Base-by-base conservation (phyloP, 2,797 vertebrate genomes). In the Danio albolineatus region DNA sequence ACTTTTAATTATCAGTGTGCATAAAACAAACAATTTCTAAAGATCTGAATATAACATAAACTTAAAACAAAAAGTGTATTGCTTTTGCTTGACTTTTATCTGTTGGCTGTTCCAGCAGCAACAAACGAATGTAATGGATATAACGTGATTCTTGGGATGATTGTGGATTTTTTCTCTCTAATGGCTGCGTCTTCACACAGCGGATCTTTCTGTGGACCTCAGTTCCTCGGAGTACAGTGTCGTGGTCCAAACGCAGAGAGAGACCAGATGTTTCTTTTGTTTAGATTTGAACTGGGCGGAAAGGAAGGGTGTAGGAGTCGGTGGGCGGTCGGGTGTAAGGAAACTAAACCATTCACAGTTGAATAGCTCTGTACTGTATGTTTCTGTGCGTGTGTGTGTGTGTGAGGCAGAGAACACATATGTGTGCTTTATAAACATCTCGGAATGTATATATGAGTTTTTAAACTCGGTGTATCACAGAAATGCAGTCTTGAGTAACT, bases 241-340 rank as follows among this genome's bases (percentile, higher is more conserved):
- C 28, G 12, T 57, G 43, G 64, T 69, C 64, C 66, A 76, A 81
- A 70, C 66, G 51, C 75, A 88, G 89, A 87, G 88, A 92, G 89
- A 90, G 92, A 93, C 93, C 94, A 94, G 93, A 94, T 94, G 92
- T 94, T 92, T 90, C 91, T 92, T 95, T 94, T 95, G 93, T 94
- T 94, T 95, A 90, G 92, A 93, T 92, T 94, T 92, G 91, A 92
- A 90, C 90, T 41, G 90, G 92, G 91, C 90, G 89, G 92, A 94
- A 93, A 91, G 91, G 89, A 93, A 92, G 93, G 90, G 89, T 91
- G 92, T 89, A 90, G 90, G 88, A 91, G 90, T 89, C 81, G 88
- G 91, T 88, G 78, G 17, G 85, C 82, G 84, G 83, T 75, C 83
- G 84, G 82, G 85, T 86, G 88, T 89, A 92, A 92, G 90, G 90